Conservation (phyloP, 2,797 vertebrate species). For the Lutjanus argentimaculatus region DNA sequence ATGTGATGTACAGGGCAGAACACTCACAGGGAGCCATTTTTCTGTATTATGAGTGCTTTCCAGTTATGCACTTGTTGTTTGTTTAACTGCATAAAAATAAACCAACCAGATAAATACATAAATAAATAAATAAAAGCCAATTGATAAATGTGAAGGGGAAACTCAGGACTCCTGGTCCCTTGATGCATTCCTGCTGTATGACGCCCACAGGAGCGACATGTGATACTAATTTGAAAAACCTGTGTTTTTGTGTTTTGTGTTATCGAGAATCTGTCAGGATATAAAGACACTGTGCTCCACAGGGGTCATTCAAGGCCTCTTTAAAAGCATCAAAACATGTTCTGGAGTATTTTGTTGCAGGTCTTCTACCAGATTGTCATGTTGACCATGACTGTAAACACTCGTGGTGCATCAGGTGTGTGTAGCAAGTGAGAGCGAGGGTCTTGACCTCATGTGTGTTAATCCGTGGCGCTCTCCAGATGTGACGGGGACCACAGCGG, state of each 20-base stretch:
- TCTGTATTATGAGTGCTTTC: no score
- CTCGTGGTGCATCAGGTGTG: conserved; percentile 1
- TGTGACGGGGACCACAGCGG: conserved; percentile 20
- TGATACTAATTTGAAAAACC: not conserved
- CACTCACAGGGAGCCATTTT: no score
- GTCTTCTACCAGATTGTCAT: conserved; percentile 20
- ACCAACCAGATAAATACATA: no score
- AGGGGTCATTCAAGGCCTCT: not conserved
- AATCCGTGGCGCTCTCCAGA: conserved; percentile 58
- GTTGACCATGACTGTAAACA: conserved; percentile 40
- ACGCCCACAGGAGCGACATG: not conserved
- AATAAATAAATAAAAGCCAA: not conserved
- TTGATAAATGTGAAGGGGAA: not conserved
- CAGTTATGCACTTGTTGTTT: no score
- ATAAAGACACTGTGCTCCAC: not conserved
- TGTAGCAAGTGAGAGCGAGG: conserved; percentile 25
- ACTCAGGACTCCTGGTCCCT: not conserved
- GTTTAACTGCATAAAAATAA: no score
- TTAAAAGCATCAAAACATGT: conserved; percentile 29
- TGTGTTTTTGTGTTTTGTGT: not conserved
- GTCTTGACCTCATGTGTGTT: conserved; percentile 34
- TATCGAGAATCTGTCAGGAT: not conserved
- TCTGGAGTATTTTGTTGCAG: conserved; percentile 4
- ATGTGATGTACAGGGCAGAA: no score
- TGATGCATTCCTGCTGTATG: not conserved